Base-by-base conservation (phyloP, 2,113 vertebrate genomes). In the Alaudala cheleensis region DNA sequence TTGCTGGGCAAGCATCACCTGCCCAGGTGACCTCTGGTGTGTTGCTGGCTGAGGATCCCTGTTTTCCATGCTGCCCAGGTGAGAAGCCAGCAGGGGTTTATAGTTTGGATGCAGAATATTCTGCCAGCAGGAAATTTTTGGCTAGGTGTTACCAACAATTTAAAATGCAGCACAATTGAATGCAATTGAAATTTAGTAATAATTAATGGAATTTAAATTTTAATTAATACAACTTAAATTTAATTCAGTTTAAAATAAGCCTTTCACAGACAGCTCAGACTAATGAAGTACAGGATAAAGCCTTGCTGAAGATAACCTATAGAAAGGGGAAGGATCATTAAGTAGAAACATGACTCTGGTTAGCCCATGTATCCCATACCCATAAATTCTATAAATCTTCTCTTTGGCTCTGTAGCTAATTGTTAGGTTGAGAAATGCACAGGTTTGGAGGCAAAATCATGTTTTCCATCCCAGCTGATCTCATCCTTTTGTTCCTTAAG, bases 401-500 rank as follows among this genome's bases (percentile, higher is more conserved):
- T 47, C 47, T 70, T 62, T 56, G 64, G 12, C 15, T 77, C 26
- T 50, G 2, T 62, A 17, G 49, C 12, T 61, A 44, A 56, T 70
- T 62, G 9, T 37, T 33, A 28, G 25, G 8, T 18, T 42, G 56
- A 62, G 42, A 83, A 77, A 49, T 6, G 14, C 14, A 8, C 64
- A 44, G 10, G 6, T 56, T 95, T 95, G 95, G 94, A 92, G 88
- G 94, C 19, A 80, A 91, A 88, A 97, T 98, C 76, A 61, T 95
- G 81, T 90, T 97, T 90, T 97, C 92, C 45, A 53, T 97, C 76
- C 74, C 95, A 72, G 91, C 93, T 34, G 7, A 85, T 97, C 88
- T 96, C 58, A 77, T 83, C 66, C 93, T 97, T 95, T 98, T 97
- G 9, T 86, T 98, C 94, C 95, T 97, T 78, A 97, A 86, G 96